Evolutionary conservation across 2,888 invertebrate species (phyloP), one percentile per base, ranked within the genome.

Genomic region (Lordiphosa fenestrarum): DNA sequence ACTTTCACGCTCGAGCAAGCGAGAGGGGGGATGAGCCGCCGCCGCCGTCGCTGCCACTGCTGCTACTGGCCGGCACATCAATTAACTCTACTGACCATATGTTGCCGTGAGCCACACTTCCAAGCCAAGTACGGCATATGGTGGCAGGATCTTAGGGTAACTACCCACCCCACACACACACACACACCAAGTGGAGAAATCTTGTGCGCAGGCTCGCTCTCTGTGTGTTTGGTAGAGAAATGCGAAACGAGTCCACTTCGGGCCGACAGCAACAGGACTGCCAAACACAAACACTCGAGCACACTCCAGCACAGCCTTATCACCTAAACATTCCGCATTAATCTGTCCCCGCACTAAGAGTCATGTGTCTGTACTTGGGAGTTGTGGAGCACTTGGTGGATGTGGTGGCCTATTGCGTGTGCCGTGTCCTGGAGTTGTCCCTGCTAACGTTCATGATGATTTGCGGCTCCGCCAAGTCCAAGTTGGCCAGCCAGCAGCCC

Each of bases 331-430:
- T 30, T 30, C 30, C 3, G 30, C 30, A 2, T 30, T 30, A 30
- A 30, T 30, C 30, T 30, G 30, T 30, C 30, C 30, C 30, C 9
- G 30, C 30, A 30, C 10, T 30, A 35, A 51, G 13, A 30, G 30
- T 30, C 30, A 30, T 88, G 86, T 88, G 88, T 55, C 62, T 87
- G 53, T 88, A 88, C 46, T 78, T 88, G 73, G 87, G 82, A 30
- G 88, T 83, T 35, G 71, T 73, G 54, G 84, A 83, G 50, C 70
- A 86, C 51, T 67, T 87, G 54, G 68, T 85, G 61, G 87, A 87
- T 66, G 69, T 86, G 67, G 82, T 84, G 49, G 85, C 82, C 51
- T 87, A 74, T 62, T 86, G 86, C 60, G 80, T 87, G 44, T 86
- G 85, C 70, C 86, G 84, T 21, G 76, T 85, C 55, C 46, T 87